Percentiles rank a stretch among this genome's conserved stretches.
phyloP scores from a whole-genome alignment of 92 coral and sea anemone genomes.

The Meandrina meandrites region DNA sequence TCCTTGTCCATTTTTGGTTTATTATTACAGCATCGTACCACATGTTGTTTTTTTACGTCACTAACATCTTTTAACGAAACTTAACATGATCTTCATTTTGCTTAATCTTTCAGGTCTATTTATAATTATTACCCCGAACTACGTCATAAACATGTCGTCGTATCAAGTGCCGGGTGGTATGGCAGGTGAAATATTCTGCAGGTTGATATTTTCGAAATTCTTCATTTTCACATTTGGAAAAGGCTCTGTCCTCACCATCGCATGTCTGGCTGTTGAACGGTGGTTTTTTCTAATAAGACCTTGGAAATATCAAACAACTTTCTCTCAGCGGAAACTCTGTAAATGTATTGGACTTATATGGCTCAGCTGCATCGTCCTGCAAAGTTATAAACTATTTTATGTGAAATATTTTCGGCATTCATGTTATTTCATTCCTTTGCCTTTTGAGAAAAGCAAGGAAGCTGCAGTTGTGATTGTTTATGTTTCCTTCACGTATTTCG shows the following conservation, averaged over 20 bases:
- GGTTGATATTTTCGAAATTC: constrained; percentile 28
- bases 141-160: constrained; percentile 36
- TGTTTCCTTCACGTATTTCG: constrained; percentile 34
- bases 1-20: neutral
- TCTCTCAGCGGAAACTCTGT: neutral
- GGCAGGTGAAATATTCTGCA: constrained; percentile 28
- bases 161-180: constrained; percentile 29
- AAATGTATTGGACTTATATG: constrained; percentile 16
- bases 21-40: too few relatives aligned
- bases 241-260: constrained; percentile 29
- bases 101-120: constrained; percentile 30
- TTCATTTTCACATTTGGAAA: constrained; percentile 37
- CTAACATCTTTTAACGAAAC: too few relatives aligned
- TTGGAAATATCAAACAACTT: constrained; percentile 19
- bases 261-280: constrained; percentile 34
- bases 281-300: constrained; percentile 17
- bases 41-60: neutral
- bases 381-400: constrained; percentile 33
- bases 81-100: neutral
- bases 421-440: constrained; percentile 24
- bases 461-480: constrained; percentile 7
- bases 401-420: constrained; percentile 3
- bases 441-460: neutral
- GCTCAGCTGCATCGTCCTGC: neutral
- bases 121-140: constrained; percentile 36